Evolutionary conservation across 92 coral and sea anemone species (phyloP), one percentile per base, ranked within the genome.

Genomic region (Anthopleura xanthogrammica): DNA sequence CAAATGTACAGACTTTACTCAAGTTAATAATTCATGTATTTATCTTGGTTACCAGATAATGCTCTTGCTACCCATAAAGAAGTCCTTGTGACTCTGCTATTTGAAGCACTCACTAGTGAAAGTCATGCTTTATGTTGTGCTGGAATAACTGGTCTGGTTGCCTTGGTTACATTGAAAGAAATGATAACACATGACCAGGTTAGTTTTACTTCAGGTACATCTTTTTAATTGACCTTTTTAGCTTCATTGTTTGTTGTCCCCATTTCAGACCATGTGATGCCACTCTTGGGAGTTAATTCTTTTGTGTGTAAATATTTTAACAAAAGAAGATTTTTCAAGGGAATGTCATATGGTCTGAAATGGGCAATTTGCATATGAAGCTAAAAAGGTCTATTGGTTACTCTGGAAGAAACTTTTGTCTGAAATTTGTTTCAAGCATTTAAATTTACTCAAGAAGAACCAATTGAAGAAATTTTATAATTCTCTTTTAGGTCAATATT

Each of bases 61-160:
- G 88, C 89, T 52, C 79, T 91, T 11, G n/a, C 60, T 65, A 79
- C 52, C 77, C 80, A 75, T 83, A 87, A 86, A 74, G 91, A 79
- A 48, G 60, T 82, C 10, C 79, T 92, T 19, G 80, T 65, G 70
- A 43, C 80, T 14, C 50, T 85, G 20, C 57, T 91, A 23, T 85
- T 91, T 91, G 76, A 87, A 56, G 88, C 90, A 40, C 76, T 91
- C 48, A 16, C 86, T 12, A 70, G 72, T 73, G 80, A 68, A 5
- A 85, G 88, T 52, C 86, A 85, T 0, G 80, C 89, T 17, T 52
- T 88, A 54, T 74, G 84, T 41, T 75, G 92, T 71, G 86, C 85
- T 55, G 89, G 88, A 7, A 90, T 88, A 55, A 82, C 85, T 46
- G 91, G 94, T 23, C 76, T 88, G 17, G 88, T 91, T 87, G 82